phyloP scores from a whole-genome alignment of 2,888 invertebrate genomes.

The Taenaris catops region DNA sequence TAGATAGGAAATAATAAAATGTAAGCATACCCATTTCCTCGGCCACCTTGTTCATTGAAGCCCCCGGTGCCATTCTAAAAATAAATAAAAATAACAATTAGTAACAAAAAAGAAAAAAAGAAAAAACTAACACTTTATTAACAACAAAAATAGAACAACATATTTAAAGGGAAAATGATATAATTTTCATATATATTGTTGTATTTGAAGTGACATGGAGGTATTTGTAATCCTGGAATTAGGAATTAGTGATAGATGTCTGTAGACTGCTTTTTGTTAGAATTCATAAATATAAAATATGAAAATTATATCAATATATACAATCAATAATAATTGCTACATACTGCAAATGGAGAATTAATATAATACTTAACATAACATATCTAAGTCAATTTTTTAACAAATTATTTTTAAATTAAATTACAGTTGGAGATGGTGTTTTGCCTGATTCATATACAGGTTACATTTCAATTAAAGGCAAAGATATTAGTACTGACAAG shows the following conservation, averaged over 20 bases:
- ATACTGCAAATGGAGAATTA: slow-evolving; percentile 41
- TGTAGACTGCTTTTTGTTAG: too few relatives aligned
- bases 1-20: neutral
- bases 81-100: slow-evolving; percentile 80
- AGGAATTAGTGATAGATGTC: too few relatives aligned
- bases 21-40: slow-evolving; percentile 88
- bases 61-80: slow-evolving; percentile 92
- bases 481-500: slow-evolving; percentile 1
- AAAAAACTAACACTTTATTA: slow-evolving; percentile 54
- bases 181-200: slow-evolving; percentile 29
- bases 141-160: slow-evolving; percentile 31
- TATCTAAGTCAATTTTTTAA: slow-evolving; percentile 14
- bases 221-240: too few relatives aligned
- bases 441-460: slow-evolving; percentile 1
- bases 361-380: slow-evolving; percentile 26
- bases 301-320: slow-evolving; percentile 21
- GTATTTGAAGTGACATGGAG: too few relatives aligned
- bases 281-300: slow-evolving; percentile 10
- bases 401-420: slow-evolving; percentile 16
- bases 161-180: slow-evolving; percentile 27
- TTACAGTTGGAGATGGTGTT: slow-evolving; percentile 14
- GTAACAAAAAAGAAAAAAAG: slow-evolving; percentile 43
- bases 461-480: slow-evolving; percentile 14
- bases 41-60: slow-evolving; percentile 87
- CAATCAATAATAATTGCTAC: slow-evolving; percentile 13